A percentile compares a stretch with the other conserved stretches of the same genome.
phyloP scores from a whole-genome alignment of 2,888 invertebrate genomes.

The Nemurella pictetii region DNA sequence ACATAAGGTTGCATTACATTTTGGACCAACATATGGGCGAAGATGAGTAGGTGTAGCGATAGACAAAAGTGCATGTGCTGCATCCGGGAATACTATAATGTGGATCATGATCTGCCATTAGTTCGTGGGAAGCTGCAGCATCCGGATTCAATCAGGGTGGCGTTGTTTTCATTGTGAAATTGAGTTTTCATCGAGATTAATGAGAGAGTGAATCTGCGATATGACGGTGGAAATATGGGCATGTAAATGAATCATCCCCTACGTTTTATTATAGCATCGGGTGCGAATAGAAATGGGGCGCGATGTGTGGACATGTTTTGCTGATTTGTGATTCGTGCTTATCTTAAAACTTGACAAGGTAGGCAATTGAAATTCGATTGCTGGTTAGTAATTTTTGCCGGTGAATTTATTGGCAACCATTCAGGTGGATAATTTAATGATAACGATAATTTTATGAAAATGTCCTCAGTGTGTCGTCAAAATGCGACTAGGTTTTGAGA shows the following conservation, averaged over 20 bases:
- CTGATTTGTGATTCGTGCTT: too few species aligned
- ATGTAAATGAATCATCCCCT: neutral
- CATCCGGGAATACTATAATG: neutral
- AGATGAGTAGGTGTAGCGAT: neutral
- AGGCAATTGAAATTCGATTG: too few species aligned
- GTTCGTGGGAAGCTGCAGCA: conserved; percentile 6
- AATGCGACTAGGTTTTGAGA: too few species aligned
- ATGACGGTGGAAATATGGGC: neutral
- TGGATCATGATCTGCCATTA: neutral
- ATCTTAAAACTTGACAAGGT: too few species aligned
- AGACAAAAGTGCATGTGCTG: neutral
- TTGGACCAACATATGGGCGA: neutral
- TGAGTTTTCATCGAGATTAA: neutral
- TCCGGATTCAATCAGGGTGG: neutral
- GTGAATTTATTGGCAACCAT: too few species aligned
- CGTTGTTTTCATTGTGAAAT: neutral
- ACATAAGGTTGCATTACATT: neutral
- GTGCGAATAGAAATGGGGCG: neutral
- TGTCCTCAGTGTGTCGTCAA: too few species aligned
- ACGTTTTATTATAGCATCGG: neutral
- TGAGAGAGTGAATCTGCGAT: neutral
- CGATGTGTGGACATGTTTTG: too few species aligned
- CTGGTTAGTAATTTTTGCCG: too few species aligned
- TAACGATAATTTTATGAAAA: too few species aligned
- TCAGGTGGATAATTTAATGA: too few species aligned